Conservation (phyloP, 2,797 vertebrate species). For the Oreochromis grahami region DNA sequence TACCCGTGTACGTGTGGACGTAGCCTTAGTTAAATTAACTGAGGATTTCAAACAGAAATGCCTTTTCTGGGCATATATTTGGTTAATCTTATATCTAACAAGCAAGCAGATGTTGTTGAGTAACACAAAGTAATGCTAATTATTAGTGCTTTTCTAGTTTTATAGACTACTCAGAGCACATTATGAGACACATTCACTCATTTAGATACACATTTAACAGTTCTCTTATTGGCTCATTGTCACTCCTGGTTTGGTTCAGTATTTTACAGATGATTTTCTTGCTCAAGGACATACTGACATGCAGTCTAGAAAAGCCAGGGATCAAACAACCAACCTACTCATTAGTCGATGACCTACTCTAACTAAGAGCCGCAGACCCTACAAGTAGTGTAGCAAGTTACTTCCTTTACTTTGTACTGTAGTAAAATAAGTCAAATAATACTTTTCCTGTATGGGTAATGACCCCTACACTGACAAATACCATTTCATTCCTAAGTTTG, state of each 20-base stretch:
- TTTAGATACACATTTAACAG: neutral
- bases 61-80: neutral
- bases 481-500: neutral
- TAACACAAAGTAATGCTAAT: neutral
- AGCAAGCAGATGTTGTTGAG: neutral
- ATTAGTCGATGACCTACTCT: neutral
- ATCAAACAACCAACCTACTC: neutral
- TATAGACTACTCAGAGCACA: neutral
- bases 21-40: neutral
- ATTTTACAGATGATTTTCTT: neutral
- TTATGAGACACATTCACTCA: neutral
- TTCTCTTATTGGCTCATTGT: neutral
- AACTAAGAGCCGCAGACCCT: neutral
- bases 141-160: neutral
- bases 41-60: neutral
- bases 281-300: neutral
- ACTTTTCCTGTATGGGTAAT: neutral
- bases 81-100: neutral
- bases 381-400: neutral
- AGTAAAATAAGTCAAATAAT: neutral
- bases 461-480: neutral
- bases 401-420: neutral
- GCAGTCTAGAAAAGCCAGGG: neutral
- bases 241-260: neutral
- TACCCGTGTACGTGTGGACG: no score